Conservation (phyloP, 2,888 invertebrate genomes). For the Melinaea marsaeus region DNA sequence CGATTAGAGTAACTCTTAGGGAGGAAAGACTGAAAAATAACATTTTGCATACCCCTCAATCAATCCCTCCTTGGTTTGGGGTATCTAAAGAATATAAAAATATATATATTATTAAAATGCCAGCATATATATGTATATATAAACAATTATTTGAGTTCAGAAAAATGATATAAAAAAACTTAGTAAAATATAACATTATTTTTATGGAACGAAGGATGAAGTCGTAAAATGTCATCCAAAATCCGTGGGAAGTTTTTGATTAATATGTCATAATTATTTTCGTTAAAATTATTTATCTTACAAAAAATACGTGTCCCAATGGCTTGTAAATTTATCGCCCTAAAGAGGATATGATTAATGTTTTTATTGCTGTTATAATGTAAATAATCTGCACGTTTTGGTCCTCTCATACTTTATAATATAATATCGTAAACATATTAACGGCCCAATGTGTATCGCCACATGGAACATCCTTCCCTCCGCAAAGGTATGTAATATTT, state of each 20-base stretch:
- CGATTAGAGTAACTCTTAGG: too few species aligned
- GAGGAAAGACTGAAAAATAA: too few species aligned
- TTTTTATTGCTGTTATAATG: constrained; percentile 1
- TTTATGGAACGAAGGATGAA: constrained; percentile 5
- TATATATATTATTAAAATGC: too few species aligned
- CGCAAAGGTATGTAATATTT: background rate
- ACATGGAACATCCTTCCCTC: background rate
- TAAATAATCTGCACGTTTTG: constrained; percentile 1
- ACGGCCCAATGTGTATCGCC: background rate
- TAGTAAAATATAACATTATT: background rate
- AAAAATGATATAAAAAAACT: background rate
- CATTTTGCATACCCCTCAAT: too few species aligned
- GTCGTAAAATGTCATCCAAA: constrained; percentile 15
- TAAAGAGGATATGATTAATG: constrained; percentile 2
- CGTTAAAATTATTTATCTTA: constrained; percentile 24
- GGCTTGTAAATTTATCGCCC: constrained; percentile 21
- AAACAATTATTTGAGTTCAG: too few species aligned
- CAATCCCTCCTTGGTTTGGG: too few species aligned
- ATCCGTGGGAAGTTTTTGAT: constrained; percentile 24
- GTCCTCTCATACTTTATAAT: background rate
- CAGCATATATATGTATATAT: too few species aligned
- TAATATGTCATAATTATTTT: constrained; percentile 26
- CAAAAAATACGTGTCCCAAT: constrained; percentile 16
- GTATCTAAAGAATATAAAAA: too few species aligned
- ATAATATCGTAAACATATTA: too few species aligned